phyloP scores from a whole-genome alignment of 2,888 invertebrate species.

The Ophion obscuratus region DNA sequence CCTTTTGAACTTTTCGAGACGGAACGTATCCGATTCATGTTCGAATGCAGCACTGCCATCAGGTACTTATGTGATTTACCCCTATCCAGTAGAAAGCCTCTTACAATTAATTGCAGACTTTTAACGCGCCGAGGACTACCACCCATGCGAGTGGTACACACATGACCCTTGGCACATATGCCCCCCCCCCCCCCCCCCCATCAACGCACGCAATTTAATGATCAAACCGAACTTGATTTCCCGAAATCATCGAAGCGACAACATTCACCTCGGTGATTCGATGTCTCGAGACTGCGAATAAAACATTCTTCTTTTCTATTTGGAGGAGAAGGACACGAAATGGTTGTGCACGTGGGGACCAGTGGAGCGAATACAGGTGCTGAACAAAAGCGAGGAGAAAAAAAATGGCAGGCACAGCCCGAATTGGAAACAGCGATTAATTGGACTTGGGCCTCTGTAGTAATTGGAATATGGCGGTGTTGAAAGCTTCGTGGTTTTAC shows the following conservation, averaged over 20 bases:
- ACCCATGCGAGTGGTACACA: neutral
- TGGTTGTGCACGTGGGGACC: neutral
- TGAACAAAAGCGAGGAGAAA: slow-evolving; percentile 7
- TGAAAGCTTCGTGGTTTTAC: slow-evolving; percentile 31
- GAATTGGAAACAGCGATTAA: slow-evolving; percentile 48
- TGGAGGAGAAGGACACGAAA: neutral
- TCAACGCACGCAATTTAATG: slow-evolving; percentile 5
- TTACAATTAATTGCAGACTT: neutral
- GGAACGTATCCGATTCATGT: too few relatives aligned
- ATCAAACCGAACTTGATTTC: neutral
- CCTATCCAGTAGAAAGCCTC: neutral
- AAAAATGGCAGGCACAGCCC: neutral
- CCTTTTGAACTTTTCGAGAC: too few relatives aligned
- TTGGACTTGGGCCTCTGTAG: slow-evolving; percentile 42
- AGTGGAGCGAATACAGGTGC: neutral
- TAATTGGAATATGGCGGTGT: slow-evolving; percentile 56
- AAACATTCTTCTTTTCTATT: neutral
- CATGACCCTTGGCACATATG: neutral
- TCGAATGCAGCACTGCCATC: too few relatives aligned
- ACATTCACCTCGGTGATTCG: slow-evolving; percentile 34
- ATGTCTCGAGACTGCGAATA: neutral
- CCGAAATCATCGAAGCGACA: slow-evolving; percentile 28
- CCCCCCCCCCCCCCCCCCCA: neutral
- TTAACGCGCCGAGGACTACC: neutral
- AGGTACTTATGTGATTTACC: too few relatives aligned